Base-by-base conservation (phyloP, 2,797 vertebrate species). In the Eremophila alpestris region DNA sequence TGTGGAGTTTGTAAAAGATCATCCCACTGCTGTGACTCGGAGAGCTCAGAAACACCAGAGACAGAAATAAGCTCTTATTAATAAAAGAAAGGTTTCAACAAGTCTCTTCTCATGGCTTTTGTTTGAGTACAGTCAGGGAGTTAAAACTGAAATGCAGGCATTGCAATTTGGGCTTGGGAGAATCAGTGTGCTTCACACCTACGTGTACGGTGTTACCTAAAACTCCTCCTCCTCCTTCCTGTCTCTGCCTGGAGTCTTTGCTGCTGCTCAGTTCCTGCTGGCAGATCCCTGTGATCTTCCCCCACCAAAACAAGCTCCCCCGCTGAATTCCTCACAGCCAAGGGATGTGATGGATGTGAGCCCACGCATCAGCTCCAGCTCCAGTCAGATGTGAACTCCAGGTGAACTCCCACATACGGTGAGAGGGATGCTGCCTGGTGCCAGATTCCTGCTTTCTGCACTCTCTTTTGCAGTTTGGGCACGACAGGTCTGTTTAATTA, bases 161-260 rank as follows among this genome's bases (percentile, higher is more conserved):
- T 73, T 87, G 76, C 45, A 76, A 43, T 73, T 73, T 79, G 59
- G 40, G 56, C 27, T 45, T 73, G 70, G 38, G 85, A 84, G 80
- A 90, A 91, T 69, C 55, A 62, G 54, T 91, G 59, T 73, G 45
- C 82, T 96, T 93, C 80, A 94, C 95, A 95, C 93, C 88, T 90
- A 89, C 59, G 0, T 76, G 63, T 15, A 5, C 36, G 80, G 70
- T 95, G 96, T 88, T 94, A 94, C 91, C 93, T 94, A 84, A 91
- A 96, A 83, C 86, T 93, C 95, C 77, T 95, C 95, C 94, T 86
- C 89, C 73, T 96, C 90, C 74, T 96, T 95, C 93, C 95, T 92
- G 60, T 87, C 54, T 91, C 91, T 96, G 94, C 92, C 93, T 93
- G 80, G 90, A 95, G 94, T 84, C 80, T 91, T 90, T 55, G 34